Percentiles rank a stretch among this genome's conserved stretches.
Evolutionary conservation across 2,113 vertebrate species (phyloP).

Genomic region (Falcunculus frontatus): DNA sequence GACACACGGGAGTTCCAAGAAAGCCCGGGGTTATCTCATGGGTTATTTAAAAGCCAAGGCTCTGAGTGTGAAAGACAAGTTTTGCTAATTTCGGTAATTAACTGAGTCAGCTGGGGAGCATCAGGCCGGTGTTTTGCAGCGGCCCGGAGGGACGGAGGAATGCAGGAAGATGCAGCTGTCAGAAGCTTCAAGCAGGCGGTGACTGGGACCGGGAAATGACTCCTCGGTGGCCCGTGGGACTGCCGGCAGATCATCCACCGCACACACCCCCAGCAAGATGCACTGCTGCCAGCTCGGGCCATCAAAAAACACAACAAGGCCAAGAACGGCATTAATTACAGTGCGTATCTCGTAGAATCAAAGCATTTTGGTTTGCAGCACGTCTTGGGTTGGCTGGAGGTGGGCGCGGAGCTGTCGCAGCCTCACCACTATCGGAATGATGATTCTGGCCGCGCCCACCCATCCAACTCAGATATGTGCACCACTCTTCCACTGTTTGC

Average conservation of each 20-base stretch:
- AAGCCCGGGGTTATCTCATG: neutral
- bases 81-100: conserved; percentile 37
- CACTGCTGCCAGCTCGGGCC: neutral
- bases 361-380: rapidly evolving
- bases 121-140: neutral
- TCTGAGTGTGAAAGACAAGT: neutral
- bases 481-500: rapidly evolving
- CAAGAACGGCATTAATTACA: too few species aligned
- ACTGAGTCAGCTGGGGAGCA: conserved; percentile 28
- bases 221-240: neutral
- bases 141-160: neutral
- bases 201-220: neutral
- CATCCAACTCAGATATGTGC: rapidly evolving
- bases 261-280: neutral
- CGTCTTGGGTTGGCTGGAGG: rapidly evolving
- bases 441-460: rapidly evolving
- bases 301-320: rapidly evolving
- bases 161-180: neutral
- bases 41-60: neutral
- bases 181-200: neutral
- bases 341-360: rapidly evolving
- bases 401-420: rapidly evolving
- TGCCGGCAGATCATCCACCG: rapidly evolving
- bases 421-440: rapidly evolving
- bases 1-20: neutral